Conservation (phyloP, 37 sponge, comb jelly and placozoan species). For the Aphrocallistes beatrix region DNA sequence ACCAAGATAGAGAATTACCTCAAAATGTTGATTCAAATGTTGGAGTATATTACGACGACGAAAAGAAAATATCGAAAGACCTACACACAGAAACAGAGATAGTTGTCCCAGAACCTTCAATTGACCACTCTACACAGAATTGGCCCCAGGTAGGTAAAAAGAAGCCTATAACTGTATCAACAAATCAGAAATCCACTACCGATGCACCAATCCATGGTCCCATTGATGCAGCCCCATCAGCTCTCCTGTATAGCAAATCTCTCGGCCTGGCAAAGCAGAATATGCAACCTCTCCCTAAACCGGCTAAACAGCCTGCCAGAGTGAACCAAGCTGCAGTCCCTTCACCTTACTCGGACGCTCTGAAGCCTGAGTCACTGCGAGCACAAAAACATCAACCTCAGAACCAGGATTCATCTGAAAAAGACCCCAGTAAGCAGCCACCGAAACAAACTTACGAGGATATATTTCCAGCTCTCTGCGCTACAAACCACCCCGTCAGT, state of each 20-base stretch:
- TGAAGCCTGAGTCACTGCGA: background rate
- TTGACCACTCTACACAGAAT: no score
- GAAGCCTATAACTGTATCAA: background rate
- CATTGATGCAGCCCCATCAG: no score
- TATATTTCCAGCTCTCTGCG: constrained; percentile 4
- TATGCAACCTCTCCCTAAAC: background rate
- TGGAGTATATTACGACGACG: no score
- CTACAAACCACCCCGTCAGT: background rate
- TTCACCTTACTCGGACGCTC: background rate
- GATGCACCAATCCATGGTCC: no score
- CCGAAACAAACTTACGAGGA: background rate
- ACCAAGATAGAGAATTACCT: no score
- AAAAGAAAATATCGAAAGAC: no score
- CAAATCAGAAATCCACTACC: no score
- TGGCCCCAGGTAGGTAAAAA: background rate
- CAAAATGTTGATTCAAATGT: no score
- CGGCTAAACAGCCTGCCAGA: background rate
- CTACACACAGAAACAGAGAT: no score
- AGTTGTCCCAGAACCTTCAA: no score
- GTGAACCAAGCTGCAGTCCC: background rate
- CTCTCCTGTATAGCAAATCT: constrained; percentile 12
- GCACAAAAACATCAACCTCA: background rate
- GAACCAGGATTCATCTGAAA: background rate
- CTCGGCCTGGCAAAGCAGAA: background rate
- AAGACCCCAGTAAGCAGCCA: background rate